These are phyloP conservation scores for Lacanobia wlatinum DNA, from an alignment of 2,888 invertebrate genomes.

Conservation along the genomic window DNA sequence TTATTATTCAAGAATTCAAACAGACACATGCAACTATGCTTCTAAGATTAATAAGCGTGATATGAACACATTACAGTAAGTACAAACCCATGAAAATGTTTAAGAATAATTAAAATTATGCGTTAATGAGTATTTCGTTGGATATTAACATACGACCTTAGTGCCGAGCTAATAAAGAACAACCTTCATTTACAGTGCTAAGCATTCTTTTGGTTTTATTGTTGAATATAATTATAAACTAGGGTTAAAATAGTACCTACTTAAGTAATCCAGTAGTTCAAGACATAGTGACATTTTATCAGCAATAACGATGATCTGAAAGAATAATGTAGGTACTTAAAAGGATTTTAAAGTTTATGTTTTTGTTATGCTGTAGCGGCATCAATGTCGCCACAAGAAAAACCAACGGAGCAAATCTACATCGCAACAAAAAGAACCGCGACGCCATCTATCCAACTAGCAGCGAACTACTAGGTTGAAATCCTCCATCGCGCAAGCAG, in stretches of 20 bases:
- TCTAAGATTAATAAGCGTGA: constrained; percentile 28
- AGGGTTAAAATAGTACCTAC: background rate
- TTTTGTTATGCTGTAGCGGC: too few relatives aligned
- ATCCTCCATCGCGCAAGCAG: too few relatives aligned
- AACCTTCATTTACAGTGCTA: constrained; percentile 50
- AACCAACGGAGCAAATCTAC: too few relatives aligned
- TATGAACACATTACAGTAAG: constrained; percentile 30
- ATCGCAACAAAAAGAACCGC: too few relatives aligned
- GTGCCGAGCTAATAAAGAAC: constrained; percentile 41
- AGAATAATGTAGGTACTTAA: too few relatives aligned
- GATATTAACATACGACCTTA: constrained; percentile 58
- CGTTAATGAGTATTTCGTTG: constrained; percentile 54
- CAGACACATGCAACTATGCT: background rate
- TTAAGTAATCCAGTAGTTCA: background rate
- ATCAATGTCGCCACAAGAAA: too few relatives aligned
- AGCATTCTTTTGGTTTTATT: constrained; percentile 39
- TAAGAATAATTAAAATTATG: constrained; percentile 51
- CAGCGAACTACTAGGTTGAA: too few relatives aligned
- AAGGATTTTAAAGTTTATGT: too few relatives aligned
- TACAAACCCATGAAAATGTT: constrained; percentile 18
- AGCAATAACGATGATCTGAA: background rate
- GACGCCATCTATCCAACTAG: too few relatives aligned
- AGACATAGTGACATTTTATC: background rate
- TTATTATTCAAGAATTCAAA: constrained; percentile 7
- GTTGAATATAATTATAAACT: constrained; percentile 23